Percentiles rank a stretch among this genome's conserved stretches.
phyloP scores from a whole-genome alignment of 2,888 invertebrate genomes.

The Pimpla rufipes region DNA sequence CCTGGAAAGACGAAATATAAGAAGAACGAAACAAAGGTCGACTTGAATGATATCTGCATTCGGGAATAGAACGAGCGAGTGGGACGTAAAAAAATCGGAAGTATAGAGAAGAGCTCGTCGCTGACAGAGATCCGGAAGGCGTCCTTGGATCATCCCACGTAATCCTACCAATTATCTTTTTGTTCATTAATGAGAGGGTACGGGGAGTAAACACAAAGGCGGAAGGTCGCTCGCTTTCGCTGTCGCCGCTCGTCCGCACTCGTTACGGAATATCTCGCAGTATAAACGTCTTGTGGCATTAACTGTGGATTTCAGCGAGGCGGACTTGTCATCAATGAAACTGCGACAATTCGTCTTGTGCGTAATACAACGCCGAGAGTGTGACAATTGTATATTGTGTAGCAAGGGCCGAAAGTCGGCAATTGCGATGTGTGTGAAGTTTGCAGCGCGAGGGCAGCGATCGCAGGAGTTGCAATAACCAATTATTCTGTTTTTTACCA shows the following conservation, averaged over 20 bases:
- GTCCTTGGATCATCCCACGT: conserved; percentile 41
- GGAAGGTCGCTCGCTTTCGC: conserved; percentile 6
- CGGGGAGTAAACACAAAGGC: conserved; percentile 26
- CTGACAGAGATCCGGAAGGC: conserved; percentile 35
- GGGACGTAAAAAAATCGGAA: conserved; percentile 24
- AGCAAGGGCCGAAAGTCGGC: too few relatives aligned
- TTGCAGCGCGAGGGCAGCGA: too few relatives aligned
- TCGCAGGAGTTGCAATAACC: too few relatives aligned
- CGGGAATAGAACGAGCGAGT: background rate
- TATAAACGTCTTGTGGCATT: background rate
- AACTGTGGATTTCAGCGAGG: background rate
- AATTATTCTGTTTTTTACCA: too few relatives aligned
- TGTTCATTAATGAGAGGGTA: conserved; percentile 40
- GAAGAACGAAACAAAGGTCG: conserved; percentile 39
- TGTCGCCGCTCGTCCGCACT: background rate
- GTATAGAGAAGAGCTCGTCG: background rate
- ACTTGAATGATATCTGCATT: conserved; percentile 22
- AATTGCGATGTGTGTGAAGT: too few relatives aligned
- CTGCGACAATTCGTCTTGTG: background rate
- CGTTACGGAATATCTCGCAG: background rate
- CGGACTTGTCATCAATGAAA: background rate
- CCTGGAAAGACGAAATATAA: conserved; percentile 11
- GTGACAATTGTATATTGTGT: background rate
- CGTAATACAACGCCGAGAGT: background rate
- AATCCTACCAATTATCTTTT: conserved; percentile 45